phyloP scores from a whole-genome alignment of 2,113 vertebrate species.

The Choloepus hoffmanni region DNA sequence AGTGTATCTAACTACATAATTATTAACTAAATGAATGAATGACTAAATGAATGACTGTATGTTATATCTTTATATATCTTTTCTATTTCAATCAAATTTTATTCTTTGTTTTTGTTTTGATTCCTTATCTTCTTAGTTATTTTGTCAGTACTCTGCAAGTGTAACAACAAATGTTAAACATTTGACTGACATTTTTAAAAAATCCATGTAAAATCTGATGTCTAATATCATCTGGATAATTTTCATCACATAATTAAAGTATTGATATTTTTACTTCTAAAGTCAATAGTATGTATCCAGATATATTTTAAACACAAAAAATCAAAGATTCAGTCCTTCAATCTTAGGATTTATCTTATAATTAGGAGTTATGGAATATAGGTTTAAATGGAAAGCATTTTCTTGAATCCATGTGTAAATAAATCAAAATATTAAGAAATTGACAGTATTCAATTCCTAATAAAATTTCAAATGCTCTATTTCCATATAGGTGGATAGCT shows the following conservation, averaged over 20 bases:
- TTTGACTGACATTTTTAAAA: conserved; percentile 12
- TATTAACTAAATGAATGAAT: not conserved
- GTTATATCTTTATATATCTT: not conserved
- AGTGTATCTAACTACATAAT: not conserved
- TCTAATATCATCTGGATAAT: not conserved
- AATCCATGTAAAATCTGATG: not conserved
- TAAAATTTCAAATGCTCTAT: not conserved
- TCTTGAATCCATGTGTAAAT: not conserved
- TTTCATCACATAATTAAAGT: not conserved
- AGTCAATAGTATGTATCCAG: not conserved
- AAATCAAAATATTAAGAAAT: not conserved
- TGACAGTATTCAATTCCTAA: not conserved
- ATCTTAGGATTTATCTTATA: not conserved
- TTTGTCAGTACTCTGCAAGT: not conserved
- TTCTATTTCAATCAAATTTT: not conserved
- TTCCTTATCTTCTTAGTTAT: not conserved
- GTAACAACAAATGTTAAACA: not conserved
- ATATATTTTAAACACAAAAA: conserved; percentile 19
- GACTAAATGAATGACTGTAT: not conserved
- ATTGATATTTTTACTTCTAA: not conserved
- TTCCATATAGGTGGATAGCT: not conserved
- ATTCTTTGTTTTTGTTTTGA: not conserved
- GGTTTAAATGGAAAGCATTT: not conserved
- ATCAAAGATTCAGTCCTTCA: not conserved
- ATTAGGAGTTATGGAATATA: not conserved